Conservation (phyloP, 1,140 invertebrate species). For the Samia ricini region DNA sequence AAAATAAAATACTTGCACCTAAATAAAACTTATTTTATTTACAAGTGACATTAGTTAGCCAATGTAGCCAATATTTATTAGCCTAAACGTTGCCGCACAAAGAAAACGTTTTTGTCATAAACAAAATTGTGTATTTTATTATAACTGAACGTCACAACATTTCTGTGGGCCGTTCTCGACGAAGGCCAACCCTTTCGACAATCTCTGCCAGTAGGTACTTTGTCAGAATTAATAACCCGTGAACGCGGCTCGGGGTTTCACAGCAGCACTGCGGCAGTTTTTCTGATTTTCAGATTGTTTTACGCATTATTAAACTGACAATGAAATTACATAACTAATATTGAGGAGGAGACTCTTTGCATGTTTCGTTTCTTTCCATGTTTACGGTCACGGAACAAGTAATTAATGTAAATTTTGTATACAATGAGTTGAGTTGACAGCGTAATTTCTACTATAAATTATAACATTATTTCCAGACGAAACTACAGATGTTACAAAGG, state of each 20-base stretch:
- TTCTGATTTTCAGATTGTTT: slow-evolving; percentile 72
- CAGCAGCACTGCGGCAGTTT: slow-evolving; percentile 50
- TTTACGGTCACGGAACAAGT: slow-evolving; percentile 11
- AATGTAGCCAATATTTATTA: no score
- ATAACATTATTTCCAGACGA: no score
- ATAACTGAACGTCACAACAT: slow-evolving; percentile 56
- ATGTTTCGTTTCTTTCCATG: slow-evolving; percentile 26
- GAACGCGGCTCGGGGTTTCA: slow-evolving; percentile 47
- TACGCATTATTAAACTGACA: slow-evolving; percentile 73
- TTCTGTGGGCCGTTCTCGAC: slow-evolving; percentile 41
- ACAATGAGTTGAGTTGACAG: not conserved
- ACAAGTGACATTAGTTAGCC: no score
- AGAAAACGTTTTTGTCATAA: slow-evolving; percentile 3
- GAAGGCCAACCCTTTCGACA: slow-evolving; percentile 58
- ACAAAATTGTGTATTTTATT: slow-evolving; percentile 10
- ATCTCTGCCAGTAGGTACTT: slow-evolving; percentile 49
- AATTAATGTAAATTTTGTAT: slow-evolving; percentile 21
- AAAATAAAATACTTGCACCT: no score
- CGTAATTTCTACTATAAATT: no score
- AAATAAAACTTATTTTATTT: no score
- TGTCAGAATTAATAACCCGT: slow-evolving; percentile 74
- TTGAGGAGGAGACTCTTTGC: slow-evolving; percentile 54
- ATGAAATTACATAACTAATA: slow-evolving; percentile 69
- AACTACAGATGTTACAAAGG: no score
- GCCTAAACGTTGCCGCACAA: no score